Percentiles rank a stretch among this genome's conserved stretches.
Conservation (phyloP, 2,113 vertebrate species). For the Calyptommatus sinebrachiatus region DNA sequence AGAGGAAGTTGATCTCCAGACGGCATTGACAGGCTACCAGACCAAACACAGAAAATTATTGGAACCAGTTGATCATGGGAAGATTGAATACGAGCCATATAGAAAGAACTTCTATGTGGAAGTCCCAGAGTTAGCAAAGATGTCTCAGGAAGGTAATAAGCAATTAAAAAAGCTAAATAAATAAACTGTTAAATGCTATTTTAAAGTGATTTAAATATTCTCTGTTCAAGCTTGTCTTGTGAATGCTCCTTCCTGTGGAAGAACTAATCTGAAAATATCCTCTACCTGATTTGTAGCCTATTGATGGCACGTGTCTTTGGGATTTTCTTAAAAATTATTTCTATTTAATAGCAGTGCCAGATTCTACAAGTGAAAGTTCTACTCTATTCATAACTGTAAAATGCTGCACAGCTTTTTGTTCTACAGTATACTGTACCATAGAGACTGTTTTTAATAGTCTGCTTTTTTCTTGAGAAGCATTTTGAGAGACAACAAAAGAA, state of each 20-base stretch:
- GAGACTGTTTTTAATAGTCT: background rate
- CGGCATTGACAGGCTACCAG: constrained; percentile 94
- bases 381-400: background rate
- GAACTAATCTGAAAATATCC: too few species aligned
- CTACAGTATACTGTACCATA: background rate
- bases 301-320: background rate
- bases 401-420: background rate
- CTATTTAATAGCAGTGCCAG: background rate
- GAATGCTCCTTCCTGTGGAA: background rate
- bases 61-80: constrained; percentile 96
- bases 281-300: background rate
- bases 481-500: background rate
- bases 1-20: constrained; percentile 96
- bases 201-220: background rate
- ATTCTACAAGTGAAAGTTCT: background rate
- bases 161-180: background rate
- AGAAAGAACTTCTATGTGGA: constrained; percentile 98
- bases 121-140: constrained; percentile 93
- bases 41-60: constrained; percentile 96
- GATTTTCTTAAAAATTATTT: background rate
- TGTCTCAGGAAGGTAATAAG: constrained; percentile 85
- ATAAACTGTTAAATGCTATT: background rate
- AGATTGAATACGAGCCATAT: constrained; percentile 94
- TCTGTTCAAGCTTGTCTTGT: background rate
- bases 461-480: background rate